phyloP scores from a whole-genome alignment of 2,797 vertebrate species.

The Peromyscus eremicus region DNA sequence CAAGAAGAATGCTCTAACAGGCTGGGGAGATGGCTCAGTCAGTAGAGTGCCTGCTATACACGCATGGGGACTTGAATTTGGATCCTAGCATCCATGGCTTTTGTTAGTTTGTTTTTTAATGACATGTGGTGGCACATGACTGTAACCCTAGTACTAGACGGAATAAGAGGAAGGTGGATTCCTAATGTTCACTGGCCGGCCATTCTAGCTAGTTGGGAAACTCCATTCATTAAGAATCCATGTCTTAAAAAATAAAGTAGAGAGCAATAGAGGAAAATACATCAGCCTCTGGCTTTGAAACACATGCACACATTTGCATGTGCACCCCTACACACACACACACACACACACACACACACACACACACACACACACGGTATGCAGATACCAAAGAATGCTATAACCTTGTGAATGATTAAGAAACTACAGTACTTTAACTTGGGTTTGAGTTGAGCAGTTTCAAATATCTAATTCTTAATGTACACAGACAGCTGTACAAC shows the following conservation, averaged over 20 bases:
- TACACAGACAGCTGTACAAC: not conserved
- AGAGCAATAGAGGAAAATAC: not conserved
- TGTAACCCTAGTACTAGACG: not conserved
- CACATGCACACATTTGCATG: not conserved
- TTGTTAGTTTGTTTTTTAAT: not conserved
- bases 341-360: not conserved
- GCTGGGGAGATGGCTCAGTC: not conserved
- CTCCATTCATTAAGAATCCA: not conserved
- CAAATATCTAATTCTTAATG: conserved; percentile 23
- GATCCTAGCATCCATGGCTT: not conserved
- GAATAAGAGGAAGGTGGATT: not conserved
- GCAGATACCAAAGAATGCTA: not conserved
- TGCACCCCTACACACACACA: not conserved
- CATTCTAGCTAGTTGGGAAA: not conserved
- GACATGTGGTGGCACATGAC: too few species aligned
- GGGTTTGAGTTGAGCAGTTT: not conserved
- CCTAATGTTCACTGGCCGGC: not conserved
- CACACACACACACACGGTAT: not conserved
- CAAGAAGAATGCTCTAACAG: not conserved
- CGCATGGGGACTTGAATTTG: not conserved
- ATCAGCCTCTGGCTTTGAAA: not conserved
- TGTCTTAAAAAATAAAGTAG: not conserved
- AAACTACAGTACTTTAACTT: conserved; percentile 5
- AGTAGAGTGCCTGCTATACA: too few species aligned
- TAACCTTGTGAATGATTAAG: not conserved